Percentiles rank a stretch among this genome's conserved stretches.
phyloP scores from a whole-genome alignment of 2,797 vertebrate genomes.

The Pangasius macronema region DNA sequence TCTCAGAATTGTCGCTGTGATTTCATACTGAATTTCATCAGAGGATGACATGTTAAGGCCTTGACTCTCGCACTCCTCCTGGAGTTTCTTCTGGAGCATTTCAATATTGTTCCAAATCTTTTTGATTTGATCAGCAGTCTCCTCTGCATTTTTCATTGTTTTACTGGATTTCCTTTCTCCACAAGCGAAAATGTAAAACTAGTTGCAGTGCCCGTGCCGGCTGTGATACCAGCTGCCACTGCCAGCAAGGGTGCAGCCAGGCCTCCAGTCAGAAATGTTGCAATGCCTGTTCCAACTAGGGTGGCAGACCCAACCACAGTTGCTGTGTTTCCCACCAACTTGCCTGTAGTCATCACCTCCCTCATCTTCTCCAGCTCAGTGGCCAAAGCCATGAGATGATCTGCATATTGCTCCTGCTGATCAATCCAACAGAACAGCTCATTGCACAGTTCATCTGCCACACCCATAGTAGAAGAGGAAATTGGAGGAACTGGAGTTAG shows the following conservation, averaged over 20 bases:
- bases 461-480: background rate
- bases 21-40: background rate
- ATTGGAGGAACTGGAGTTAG: background rate
- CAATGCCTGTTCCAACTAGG: background rate
- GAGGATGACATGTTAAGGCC: background rate
- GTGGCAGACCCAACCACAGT: background rate
- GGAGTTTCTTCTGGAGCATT: background rate
- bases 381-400: background rate
- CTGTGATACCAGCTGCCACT: background rate
- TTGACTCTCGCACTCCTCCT: background rate
- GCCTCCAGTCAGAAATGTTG: conserved; percentile 2
- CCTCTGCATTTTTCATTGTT: background rate
- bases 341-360: background rate
- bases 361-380: background rate
- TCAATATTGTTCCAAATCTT: background rate
- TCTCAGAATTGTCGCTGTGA: background rate
- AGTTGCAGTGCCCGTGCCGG: background rate
- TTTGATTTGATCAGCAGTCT: background rate
- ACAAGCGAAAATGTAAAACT: background rate
- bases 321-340: background rate
- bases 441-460: background rate
- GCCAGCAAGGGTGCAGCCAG: background rate
- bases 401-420: background rate
- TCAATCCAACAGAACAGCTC: background rate
- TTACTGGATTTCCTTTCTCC: background rate